A percentile compares a stretch with the other conserved stretches of the same genome.
These are phyloP conservation scores for Stratiomys singularior DNA, from an alignment of 2,888 invertebrate genomes.

Conservation along the genomic window DNA sequence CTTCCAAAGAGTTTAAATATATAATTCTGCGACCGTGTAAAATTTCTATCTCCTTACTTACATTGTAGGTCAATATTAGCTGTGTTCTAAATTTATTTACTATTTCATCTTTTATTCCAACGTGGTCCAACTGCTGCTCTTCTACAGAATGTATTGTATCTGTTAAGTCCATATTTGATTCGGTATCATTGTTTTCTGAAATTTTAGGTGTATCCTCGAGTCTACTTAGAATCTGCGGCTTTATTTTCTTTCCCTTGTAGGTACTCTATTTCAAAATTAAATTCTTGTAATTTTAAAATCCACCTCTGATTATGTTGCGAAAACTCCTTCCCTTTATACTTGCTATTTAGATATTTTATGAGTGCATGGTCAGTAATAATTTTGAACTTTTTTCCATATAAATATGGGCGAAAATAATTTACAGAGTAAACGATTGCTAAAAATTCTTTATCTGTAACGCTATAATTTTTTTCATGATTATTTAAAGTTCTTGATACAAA, in stretches of 20 bases:
- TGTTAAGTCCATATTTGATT: slow-evolving; percentile 47
- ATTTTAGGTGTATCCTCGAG: slow-evolving; percentile 48
- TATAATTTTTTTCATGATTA: slow-evolving; percentile 48
- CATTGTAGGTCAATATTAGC: slow-evolving; percentile 51
- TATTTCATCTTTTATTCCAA: slow-evolving; percentile 50
- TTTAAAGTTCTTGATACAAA: no score
- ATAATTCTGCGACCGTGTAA: slow-evolving; percentile 48
- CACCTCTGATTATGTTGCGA: no score
- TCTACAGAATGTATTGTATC: slow-evolving; percentile 50
- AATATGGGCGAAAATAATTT: slow-evolving; percentile 49
- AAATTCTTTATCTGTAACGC: no score
- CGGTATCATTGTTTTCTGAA: slow-evolving; percentile 45
- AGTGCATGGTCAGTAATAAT: no score
- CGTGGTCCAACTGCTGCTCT: slow-evolving; percentile 49
- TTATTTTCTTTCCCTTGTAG: slow-evolving; percentile 50
- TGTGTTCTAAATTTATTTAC: slow-evolving; percentile 52
- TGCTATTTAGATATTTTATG: no score
- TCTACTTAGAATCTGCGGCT: slow-evolving; percentile 50
- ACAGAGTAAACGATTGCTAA: no score
- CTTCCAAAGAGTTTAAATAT: slow-evolving; percentile 43
- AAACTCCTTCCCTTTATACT: no score
- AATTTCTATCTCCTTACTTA: slow-evolving; percentile 36
- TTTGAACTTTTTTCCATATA: slow-evolving; percentile 49
- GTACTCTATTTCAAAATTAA: slow-evolving; percentile 49
- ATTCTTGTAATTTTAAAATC: slow-evolving; percentile 49